Evolutionary conservation across 2,888 invertebrate species (phyloP).

Genomic region (Drosophila prolongata): DNA sequence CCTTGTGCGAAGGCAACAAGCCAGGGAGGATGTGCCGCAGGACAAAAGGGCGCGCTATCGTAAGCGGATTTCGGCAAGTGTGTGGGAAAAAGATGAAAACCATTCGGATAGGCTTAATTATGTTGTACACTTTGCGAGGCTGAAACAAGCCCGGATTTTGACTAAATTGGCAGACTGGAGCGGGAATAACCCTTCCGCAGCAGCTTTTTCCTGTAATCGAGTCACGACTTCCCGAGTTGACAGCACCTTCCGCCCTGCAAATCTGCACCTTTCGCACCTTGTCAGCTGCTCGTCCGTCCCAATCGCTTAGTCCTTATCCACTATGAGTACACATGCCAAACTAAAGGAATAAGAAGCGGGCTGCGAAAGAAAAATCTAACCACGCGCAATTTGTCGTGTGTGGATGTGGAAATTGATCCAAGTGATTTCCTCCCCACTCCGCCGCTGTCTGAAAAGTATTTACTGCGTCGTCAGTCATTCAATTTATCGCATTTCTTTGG

Average conservation of each 20-base stretch:
- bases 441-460: conserved; percentile 76
- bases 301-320: conserved; percentile 1
- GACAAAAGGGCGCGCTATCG: conserved; percentile 1
- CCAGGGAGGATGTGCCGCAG: conserved; percentile 2
- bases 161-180: not conserved
- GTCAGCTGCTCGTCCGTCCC: conserved; percentile 43
- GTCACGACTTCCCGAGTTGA: conserved; percentile 40
- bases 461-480: conserved; percentile 80
- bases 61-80: not conserved
- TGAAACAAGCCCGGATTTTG: not conserved
- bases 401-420: conserved; percentile 73
- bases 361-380: conserved; percentile 69
- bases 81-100: too few species aligned
- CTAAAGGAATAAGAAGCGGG: conserved; percentile 14
- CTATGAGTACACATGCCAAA: conserved; percentile 34
- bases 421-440: conserved; percentile 67
- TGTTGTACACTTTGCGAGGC: not conserved
- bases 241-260: conserved; percentile 13
- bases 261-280: conserved; percentile 55
- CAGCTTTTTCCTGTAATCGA: conserved; percentile 37
- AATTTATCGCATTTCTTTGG: conserved; percentile 79
- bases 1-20: conserved; percentile 6
- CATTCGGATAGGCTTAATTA: conserved; percentile 2
- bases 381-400: conserved; percentile 77
- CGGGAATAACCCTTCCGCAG: not conserved